phyloP scores from a whole-genome alignment of 2,113 vertebrate genomes.

The Sapajus apella region DNA sequence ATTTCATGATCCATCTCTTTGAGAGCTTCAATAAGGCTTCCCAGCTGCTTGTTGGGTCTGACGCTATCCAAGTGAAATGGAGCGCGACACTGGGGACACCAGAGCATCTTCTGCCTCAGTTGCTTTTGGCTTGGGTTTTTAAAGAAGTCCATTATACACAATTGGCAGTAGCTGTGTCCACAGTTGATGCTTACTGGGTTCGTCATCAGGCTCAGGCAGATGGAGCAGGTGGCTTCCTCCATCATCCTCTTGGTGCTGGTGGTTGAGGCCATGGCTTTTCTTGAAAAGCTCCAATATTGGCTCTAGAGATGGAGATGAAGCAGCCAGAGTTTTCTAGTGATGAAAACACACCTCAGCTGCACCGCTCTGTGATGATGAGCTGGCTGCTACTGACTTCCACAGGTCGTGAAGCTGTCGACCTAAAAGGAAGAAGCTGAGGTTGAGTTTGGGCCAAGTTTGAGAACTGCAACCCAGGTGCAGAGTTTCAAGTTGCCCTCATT shows the following conservation, averaged over 20 bases:
- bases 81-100: slow-evolving; percentile 79
- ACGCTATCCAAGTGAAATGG: slow-evolving; percentile 64
- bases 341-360: background rate
- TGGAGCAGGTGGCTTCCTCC: slow-evolving; percentile 86
- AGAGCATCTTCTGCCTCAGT: slow-evolving; percentile 7
- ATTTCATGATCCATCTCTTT: background rate
- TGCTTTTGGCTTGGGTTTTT: slow-evolving; percentile 40
- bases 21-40: slow-evolving; percentile 71
- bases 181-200: slow-evolving; percentile 86
- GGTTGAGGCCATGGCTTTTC: slow-evolving; percentile 27
- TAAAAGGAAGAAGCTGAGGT: background rate
- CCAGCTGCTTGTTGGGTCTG: slow-evolving; percentile 67
- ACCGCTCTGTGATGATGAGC: too few relatives aligned
- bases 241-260: slow-evolving; percentile 38
- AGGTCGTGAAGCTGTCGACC: background rate
- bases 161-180: slow-evolving; percentile 88
- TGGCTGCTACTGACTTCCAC: background rate
- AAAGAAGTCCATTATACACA: slow-evolving; percentile 83
- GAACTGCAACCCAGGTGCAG: background rate
- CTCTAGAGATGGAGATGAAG: background rate
- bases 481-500: background rate
- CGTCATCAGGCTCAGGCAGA: slow-evolving; percentile 84
- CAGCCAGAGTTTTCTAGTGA: background rate
- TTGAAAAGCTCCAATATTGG: background rate
- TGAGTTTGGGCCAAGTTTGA: background rate